phyloP scores from a whole-genome alignment of 2,113 vertebrate genomes.

The Gila orcuttii region DNA sequence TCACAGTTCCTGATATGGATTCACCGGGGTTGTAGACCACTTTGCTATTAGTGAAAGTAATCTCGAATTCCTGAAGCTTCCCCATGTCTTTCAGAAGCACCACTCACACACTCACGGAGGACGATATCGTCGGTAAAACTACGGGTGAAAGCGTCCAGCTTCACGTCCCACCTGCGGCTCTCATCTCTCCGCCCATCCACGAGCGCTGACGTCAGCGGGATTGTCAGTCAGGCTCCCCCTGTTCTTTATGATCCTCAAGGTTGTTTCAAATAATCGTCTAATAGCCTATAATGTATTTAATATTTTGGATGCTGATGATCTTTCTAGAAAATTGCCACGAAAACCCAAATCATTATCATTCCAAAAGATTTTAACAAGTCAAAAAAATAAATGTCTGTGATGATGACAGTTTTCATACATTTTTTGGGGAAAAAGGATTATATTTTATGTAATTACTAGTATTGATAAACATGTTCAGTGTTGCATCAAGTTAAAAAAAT shows the following conservation, averaged over 20 bases:
- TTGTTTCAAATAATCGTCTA: background rate
- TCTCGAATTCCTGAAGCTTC: constrained; percentile 91
- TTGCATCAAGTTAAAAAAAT: background rate
- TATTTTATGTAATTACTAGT: background rate
- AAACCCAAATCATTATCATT: background rate
- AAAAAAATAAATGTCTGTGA: too few relatives aligned
- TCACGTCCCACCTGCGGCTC: constrained; percentile 59
- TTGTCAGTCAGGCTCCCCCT: constrained; percentile 1
- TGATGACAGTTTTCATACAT: too few relatives aligned
- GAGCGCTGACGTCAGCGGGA: constrained; percentile 57
- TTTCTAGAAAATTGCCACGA: background rate
- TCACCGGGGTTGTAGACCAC: constrained; percentile 92
- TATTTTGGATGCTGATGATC: background rate
- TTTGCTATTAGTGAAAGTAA: constrained; percentile 86
- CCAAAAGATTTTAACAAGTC: too few relatives aligned
- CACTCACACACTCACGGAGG: constrained; percentile 19
- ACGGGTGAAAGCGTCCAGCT: background rate
- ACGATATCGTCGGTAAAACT: constrained; percentile 45
- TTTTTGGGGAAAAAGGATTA: too few relatives aligned
- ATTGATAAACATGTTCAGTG: background rate
- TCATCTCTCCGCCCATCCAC: constrained; percentile 31
- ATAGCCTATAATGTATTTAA: background rate
- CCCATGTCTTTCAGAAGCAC: constrained; percentile 76
- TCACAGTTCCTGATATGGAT: constrained; percentile 85
- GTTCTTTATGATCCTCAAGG: background rate